Conservation (phyloP, 2,113 vertebrate genomes). For the Anguilla japonica region DNA sequence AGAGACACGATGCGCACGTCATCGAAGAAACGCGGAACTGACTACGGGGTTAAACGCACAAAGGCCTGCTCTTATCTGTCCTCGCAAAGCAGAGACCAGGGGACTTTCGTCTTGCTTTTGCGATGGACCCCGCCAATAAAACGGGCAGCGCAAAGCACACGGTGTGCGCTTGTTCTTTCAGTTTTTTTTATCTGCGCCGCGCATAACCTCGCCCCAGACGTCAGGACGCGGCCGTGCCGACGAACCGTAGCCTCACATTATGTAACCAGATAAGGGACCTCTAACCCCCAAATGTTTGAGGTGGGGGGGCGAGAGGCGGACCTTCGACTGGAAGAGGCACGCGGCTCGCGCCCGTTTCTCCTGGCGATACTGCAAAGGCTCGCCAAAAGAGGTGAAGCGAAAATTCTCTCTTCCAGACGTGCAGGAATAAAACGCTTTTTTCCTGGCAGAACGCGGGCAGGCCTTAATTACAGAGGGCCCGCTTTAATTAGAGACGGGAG, state of each 20-base stretch:
- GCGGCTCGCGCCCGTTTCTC: neutral
- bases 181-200: neutral
- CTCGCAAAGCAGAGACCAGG: neutral
- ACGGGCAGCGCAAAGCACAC: neutral
- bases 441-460: neutral
- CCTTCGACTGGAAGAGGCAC: neutral
- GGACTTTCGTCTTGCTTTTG: neutral
- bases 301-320: neutral
- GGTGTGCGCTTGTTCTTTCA: neutral
- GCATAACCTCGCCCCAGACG: neutral
- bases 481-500: conserved; percentile 25
- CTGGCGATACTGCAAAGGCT: neutral
- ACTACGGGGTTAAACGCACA: neutral
- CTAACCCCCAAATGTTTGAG: neutral
- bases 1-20: neutral
- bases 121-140: neutral
- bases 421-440: neutral
- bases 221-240: neutral
- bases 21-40: neutral
- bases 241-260: neutral
- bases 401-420: neutral
- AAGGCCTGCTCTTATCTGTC: neutral
- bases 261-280: neutral
- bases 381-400: neutral
- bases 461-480: conserved; percentile 24